phyloP scores from a whole-genome alignment of 2,113 vertebrate genomes.

The Platichthys stellatus region DNA sequence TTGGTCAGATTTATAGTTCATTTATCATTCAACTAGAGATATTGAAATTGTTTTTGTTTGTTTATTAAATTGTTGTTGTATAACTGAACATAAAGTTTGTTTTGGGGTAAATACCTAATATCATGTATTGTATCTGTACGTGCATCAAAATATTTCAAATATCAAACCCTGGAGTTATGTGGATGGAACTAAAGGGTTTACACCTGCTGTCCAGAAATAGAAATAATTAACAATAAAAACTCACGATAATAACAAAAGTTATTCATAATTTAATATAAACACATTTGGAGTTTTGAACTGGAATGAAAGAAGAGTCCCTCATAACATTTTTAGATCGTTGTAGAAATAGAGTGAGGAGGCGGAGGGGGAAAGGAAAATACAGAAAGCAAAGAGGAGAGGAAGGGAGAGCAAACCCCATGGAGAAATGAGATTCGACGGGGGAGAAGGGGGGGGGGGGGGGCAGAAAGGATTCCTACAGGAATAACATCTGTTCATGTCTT shows the following conservation, averaged over 20 bases:
- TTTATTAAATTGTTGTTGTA: no score
- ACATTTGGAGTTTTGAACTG: background rate
- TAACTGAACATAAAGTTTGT: background rate
- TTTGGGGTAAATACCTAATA: background rate
- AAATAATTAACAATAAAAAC: background rate
- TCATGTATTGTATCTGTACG: background rate
- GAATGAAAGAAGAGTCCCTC: background rate
- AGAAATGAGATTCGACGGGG: conserved; percentile 62
- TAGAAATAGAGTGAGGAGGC: background rate
- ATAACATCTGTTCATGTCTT: conserved; percentile 79
- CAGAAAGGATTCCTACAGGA: conserved; percentile 68
- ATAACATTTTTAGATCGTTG: background rate
- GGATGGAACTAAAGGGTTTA: background rate
- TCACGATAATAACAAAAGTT: background rate
- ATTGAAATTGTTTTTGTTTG: no score
- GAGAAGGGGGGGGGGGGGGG: conserved; percentile 11
- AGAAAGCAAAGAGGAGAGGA: conserved; percentile 3
- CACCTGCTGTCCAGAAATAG: background rate
- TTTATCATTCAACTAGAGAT: no score
- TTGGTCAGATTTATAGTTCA: no score
- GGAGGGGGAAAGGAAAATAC: background rate
- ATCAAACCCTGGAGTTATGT: background rate
- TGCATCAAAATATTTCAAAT: background rate
- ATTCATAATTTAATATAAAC: background rate
- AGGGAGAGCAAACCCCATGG: conserved; percentile 20